A percentile compares a stretch with the other conserved stretches of the same genome.
phyloP scores from a whole-genome alignment of 2,797 vertebrate genomes.

The Urosaurus nigricauda region DNA sequence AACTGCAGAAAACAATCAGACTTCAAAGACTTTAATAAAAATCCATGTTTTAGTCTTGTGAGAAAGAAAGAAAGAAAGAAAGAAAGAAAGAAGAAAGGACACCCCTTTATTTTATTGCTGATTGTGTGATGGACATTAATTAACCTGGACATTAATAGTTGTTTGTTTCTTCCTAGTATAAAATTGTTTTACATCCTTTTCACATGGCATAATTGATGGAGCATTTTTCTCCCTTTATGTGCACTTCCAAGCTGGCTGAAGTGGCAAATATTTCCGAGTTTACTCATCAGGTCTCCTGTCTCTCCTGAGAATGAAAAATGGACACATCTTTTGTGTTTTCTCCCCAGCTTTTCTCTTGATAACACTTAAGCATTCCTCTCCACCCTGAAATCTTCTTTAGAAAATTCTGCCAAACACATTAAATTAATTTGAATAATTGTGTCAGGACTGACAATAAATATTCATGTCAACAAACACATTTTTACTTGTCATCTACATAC shows the following conservation, averaged over 20 bases:
- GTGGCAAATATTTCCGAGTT: not conserved
- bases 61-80: too few species aligned
- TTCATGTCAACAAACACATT: constrained; percentile 13
- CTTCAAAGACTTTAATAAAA: too few species aligned
- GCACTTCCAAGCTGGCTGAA: not conserved
- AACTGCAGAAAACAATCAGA: too few species aligned
- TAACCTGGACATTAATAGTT: not conserved
- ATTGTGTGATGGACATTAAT: not conserved
- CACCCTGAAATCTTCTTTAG: not conserved
- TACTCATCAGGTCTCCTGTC: not conserved
- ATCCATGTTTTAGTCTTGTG: too few species aligned
- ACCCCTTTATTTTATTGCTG: not conserved
- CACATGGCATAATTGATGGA: not conserved
- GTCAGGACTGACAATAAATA: constrained; percentile 27
- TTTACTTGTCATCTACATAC: not conserved
- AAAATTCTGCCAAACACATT: not conserved
- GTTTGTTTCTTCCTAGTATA: not conserved
- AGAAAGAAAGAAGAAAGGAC: too few species aligned
- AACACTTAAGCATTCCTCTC: not conserved
- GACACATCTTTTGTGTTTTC: not conserved
- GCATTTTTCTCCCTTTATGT: not conserved
- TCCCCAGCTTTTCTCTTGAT: not conserved
- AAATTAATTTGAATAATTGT: not conserved
- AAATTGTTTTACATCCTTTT: not conserved
- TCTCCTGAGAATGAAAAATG: not conserved